phyloP scores from a whole-genome alignment of 2,888 invertebrate genomes.

The Geophilus truncorum region DNA sequence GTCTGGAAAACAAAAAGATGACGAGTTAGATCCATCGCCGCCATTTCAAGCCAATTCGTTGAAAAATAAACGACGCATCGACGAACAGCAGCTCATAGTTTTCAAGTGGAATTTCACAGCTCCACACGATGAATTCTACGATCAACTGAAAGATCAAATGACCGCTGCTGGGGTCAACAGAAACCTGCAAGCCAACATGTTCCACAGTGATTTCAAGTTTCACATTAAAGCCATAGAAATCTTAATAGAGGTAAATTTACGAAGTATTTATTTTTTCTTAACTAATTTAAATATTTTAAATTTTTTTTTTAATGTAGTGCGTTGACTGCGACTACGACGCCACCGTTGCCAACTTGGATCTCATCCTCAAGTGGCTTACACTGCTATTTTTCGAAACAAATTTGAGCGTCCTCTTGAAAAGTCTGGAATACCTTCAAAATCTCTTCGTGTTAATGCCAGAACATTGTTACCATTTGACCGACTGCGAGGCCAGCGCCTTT shows the following conservation, averaged over 20 bases:
- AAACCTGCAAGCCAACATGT: slow-evolving; percentile 81
- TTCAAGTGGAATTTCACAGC: slow-evolving; percentile 93
- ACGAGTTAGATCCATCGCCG: slow-evolving; percentile 75
- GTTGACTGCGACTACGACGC: slow-evolving; percentile 70
- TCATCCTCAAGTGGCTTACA: slow-evolving; percentile 94
- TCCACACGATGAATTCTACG: slow-evolving; percentile 89
- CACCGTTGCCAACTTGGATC: slow-evolving; percentile 82
- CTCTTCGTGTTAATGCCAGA: slow-evolving; percentile 77
- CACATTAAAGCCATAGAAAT: slow-evolving; percentile 93
- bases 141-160: slow-evolving; percentile 87
- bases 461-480: slow-evolving; percentile 76
- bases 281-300: slow-evolving; percentile 3
- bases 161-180: slow-evolving; percentile 78
- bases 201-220: slow-evolving; percentile 86
- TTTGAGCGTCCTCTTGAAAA: slow-evolving; percentile 91
- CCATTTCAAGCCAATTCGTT: slow-evolving; percentile 73
- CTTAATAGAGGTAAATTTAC: slow-evolving; percentile 62
- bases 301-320: slow-evolving; percentile 54
- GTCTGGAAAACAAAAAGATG: slow-evolving; percentile 57
- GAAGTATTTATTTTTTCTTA: neutral
- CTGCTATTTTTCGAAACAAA: slow-evolving; percentile 97
- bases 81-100: slow-evolving; percentile 85
- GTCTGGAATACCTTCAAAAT: slow-evolving; percentile 80
- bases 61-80: slow-evolving; percentile 87
- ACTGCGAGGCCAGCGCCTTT: slow-evolving; percentile 87